Conservation (phyloP, 2,797 vertebrate species). For the Avahi laniger region DNA sequence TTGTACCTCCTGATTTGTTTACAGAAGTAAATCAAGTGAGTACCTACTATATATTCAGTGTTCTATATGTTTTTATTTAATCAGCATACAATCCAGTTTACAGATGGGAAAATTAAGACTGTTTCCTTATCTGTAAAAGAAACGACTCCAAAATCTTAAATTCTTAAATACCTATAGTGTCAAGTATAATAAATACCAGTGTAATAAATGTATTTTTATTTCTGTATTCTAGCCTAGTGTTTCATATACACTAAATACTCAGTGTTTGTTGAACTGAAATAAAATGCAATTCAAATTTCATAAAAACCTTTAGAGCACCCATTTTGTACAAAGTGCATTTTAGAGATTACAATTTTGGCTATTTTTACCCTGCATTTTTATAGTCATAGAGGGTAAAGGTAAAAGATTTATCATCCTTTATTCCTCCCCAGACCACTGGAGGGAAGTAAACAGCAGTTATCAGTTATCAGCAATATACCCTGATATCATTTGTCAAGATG, state of each 20-base stretch:
- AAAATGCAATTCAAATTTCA: neutral
- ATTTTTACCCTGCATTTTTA: neutral
- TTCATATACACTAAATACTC: neutral
- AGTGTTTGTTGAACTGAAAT: slow-evolving; percentile 6
- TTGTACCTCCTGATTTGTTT: neutral
- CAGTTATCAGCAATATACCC: neutral
- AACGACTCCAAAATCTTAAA: neutral
- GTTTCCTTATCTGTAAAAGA: neutral
- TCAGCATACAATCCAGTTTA: neutral
- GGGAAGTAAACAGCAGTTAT: neutral
- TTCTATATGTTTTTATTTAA: neutral
- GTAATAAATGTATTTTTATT: neutral
- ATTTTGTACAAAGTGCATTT: neutral
- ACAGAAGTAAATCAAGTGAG: neutral
- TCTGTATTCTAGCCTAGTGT: neutral
- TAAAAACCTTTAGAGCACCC: neutral
- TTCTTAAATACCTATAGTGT: neutral
- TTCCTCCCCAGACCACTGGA: neutral
- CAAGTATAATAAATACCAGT: neutral
- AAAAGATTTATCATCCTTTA: slow-evolving; percentile 15
- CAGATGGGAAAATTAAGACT: slow-evolving; percentile 8
- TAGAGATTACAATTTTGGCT: neutral
- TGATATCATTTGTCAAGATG: neutral
- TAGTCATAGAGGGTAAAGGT: neutral
- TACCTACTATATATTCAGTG: neutral